Conservation (phyloP, 2,113 vertebrate species). For the Myocastor coypus region DNA sequence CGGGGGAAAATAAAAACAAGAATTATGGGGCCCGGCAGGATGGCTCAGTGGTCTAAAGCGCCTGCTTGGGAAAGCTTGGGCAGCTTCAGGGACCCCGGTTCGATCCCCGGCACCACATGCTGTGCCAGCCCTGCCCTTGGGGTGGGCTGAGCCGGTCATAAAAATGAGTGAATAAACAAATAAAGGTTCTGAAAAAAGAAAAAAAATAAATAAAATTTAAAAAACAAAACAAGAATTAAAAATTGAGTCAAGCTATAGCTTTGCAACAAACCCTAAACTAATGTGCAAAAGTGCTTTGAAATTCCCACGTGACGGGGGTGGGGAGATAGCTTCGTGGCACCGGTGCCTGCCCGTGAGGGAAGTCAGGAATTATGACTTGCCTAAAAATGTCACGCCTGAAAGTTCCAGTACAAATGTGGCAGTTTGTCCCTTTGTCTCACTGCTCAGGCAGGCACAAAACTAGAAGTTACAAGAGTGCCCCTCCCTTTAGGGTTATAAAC, state of each 20-base stretch:
- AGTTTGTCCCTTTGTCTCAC: slow-evolving; percentile 85
- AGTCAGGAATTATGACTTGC: slow-evolving; percentile 85
- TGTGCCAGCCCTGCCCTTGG: too few relatives aligned
- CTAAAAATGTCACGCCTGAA: slow-evolving; percentile 80
- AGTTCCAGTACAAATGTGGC: slow-evolving; percentile 85
- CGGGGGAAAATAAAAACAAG: slow-evolving; percentile 14
- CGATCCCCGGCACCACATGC: too few relatives aligned
- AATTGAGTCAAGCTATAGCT: slow-evolving; percentile 88
- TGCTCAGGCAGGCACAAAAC: slow-evolving; percentile 86
- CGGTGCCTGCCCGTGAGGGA: slow-evolving; percentile 88
- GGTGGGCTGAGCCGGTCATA: too few relatives aligned
- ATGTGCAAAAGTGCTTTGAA: slow-evolving; percentile 93
- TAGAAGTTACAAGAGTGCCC: slow-evolving; percentile 84
- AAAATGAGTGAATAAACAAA: too few relatives aligned
- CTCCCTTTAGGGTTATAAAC: slow-evolving; percentile 86
- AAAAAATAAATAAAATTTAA: too few relatives aligned
- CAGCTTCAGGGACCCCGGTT: too few relatives aligned
- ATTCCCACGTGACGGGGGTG: slow-evolving; percentile 86
- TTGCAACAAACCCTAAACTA: slow-evolving; percentile 91
- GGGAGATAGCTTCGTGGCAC: too few relatives aligned
- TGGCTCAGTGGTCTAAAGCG: too few relatives aligned
- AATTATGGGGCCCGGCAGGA: too few relatives aligned
- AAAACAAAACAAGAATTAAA: slow-evolving; percentile 86
- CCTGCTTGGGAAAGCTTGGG: too few relatives aligned
- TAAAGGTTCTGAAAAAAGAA: too few relatives aligned